A percentile compares a stretch with the other conserved stretches of the same genome.
Evolutionary conservation across 2,888 invertebrate genomes (phyloP).

Genomic region (Notodonta ziczac): DNA sequence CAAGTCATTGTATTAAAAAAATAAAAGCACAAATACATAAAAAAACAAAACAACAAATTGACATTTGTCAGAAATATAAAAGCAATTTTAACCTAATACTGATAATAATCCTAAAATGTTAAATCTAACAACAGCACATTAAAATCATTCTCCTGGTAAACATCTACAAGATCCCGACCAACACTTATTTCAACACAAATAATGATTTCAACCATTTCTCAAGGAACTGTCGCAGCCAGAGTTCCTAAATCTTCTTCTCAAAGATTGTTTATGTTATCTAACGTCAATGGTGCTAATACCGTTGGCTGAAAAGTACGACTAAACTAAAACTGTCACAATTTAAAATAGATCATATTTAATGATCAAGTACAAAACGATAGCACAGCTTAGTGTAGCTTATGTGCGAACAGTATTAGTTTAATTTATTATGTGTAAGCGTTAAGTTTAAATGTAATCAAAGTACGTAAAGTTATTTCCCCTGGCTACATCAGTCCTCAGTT

Average conservation of each 20-base stretch:
- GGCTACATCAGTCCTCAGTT: conserved; percentile 13
- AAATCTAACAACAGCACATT: conserved; percentile 35
- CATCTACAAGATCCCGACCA: conserved; percentile 25
- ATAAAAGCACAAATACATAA: neutral
- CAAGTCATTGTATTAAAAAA: neutral
- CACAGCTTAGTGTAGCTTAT: too few relatives aligned
- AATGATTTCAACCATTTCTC: neutral
- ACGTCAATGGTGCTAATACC: neutral
- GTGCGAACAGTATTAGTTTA: too few relatives aligned
- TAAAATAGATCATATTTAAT: too few relatives aligned
- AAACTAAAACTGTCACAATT: too few relatives aligned
- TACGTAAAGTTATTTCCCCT: neutral
- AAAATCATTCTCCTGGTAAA: conserved; percentile 30
- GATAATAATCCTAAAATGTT: conserved; percentile 32
- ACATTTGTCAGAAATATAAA: conserved; percentile 25
- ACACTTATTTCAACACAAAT: conserved; percentile 22
- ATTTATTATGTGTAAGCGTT: too few relatives aligned
- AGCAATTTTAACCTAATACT: conserved; percentile 40
- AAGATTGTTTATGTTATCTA: neutral
- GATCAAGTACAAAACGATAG: too few relatives aligned
- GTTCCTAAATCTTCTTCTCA: neutral
- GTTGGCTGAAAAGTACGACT: too few relatives aligned
- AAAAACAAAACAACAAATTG: neutral
- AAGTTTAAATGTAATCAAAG: neutral
- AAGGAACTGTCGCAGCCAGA: neutral